These are phyloP conservation scores for Patagioenas fasciata DNA, from an alignment of 2,113 vertebrate species.

Conservation along the genomic window DNA sequence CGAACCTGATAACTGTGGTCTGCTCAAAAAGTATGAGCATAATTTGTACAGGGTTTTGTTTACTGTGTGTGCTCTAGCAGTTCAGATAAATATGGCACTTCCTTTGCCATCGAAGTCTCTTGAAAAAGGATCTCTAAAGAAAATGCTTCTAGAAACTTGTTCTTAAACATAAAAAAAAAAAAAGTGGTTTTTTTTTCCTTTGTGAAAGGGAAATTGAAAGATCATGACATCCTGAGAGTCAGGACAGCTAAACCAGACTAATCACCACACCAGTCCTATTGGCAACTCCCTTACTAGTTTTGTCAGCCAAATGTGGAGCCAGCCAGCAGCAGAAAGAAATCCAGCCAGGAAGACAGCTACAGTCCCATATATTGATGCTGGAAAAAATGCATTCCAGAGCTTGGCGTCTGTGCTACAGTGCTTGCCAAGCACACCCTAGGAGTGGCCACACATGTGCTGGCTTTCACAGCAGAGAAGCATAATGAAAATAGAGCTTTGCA, in stretches of 20 bases:
- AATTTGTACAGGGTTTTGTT: neutral
- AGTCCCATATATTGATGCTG: neutral
- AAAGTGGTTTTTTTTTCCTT: no score
- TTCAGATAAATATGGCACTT: neutral
- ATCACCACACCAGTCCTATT: constrained; percentile 8
- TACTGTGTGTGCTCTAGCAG: neutral
- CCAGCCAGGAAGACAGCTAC: constrained; percentile 25
- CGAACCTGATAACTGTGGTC: neutral
- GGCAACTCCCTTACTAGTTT: neutral
- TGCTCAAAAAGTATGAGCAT: neutral
- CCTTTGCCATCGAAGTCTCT: neutral
- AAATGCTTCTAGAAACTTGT: neutral
- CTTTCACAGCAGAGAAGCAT: neutral
- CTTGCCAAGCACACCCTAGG: constrained; percentile 29
- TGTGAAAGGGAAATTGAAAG: neutral
- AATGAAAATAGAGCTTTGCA: neutral
- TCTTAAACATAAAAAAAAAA: neutral
- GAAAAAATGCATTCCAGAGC: neutral
- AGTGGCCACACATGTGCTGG: constrained; percentile 27
- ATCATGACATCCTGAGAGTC: neutral
- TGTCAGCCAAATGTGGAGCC: neutral
- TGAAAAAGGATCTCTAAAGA: neutral
- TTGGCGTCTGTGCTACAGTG: neutral
- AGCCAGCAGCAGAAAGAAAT: constrained; percentile 3
- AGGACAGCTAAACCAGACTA: constrained; percentile 26